These are phyloP conservation scores for Drosophila bocki DNA, from an alignment of 1,140 invertebrate genomes.

Conservation along the genomic window DNA sequence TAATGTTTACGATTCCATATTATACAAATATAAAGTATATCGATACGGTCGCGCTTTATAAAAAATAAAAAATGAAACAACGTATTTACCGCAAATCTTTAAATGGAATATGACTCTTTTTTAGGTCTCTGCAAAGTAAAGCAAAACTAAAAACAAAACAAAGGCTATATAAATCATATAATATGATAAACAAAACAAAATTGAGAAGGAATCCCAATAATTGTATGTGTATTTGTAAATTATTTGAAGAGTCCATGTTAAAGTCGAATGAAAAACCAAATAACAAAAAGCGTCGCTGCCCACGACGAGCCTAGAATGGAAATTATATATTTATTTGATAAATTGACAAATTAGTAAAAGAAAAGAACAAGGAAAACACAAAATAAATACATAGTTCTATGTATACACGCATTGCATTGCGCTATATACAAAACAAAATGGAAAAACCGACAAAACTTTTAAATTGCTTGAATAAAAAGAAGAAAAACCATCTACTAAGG, in stretches of 20 bases:
- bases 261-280: slow-evolving; percentile 36
- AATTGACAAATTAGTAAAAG: slow-evolving; percentile 70
- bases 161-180: slow-evolving; percentile 47
- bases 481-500: slow-evolving; percentile 8
- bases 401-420: slow-evolving; percentile 67
- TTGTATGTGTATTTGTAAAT: slow-evolving; percentile 70
- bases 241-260: slow-evolving; percentile 68
- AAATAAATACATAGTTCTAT: slow-evolving; percentile 57
- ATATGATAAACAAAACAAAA: slow-evolving; percentile 32
- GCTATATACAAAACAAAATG: slow-evolving; percentile 62
- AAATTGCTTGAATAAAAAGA: slow-evolving; percentile 80
- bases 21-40: slow-evolving; percentile 49
- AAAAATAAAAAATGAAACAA: slow-evolving; percentile 15
- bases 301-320: slow-evolving; percentile 49
- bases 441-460: slow-evolving; percentile 61
- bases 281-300: slow-evolving; percentile 1
- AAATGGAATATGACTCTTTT: slow-evolving; percentile 43
- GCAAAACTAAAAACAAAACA: slow-evolving; percentile 24
- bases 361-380: slow-evolving; percentile 31
- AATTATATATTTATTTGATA: slow-evolving; percentile 76
- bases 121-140: slow-evolving; percentile 33
- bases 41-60: slow-evolving; percentile 64
- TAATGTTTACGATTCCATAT: slow-evolving; percentile 63
- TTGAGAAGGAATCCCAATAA: slow-evolving; percentile 25
- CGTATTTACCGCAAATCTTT: slow-evolving; percentile 59